Percentiles rank a stretch among this genome's conserved stretches.
phyloP scores from a whole-genome alignment of 2,113 vertebrate genomes.

The Eulacestoma nigropectus region DNA sequence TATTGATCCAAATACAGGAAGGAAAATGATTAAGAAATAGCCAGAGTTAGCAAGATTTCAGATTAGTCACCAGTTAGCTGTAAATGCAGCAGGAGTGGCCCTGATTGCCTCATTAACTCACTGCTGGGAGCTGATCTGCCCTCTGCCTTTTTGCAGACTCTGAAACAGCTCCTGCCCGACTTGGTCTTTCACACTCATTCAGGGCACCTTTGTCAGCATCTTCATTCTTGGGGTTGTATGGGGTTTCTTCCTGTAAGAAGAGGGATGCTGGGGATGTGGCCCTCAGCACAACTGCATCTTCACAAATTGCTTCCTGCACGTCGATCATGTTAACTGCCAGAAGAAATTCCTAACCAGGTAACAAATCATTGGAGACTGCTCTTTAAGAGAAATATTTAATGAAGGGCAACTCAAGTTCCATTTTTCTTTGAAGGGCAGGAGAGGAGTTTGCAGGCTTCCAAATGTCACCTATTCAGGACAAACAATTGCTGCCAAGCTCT shows the following conservation, averaged over 20 bases:
- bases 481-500: background rate
- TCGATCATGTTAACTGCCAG: background rate
- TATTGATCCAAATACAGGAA: background rate
- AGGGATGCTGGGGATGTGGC: background rate
- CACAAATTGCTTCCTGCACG: rapidly evolving
- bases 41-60: background rate
- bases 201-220: background rate
- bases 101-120: background rate
- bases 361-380: background rate
- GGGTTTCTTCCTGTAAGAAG: background rate
- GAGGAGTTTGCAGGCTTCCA: background rate
- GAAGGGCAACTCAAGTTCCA: background rate
- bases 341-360: background rate
- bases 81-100: background rate
- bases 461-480: background rate
- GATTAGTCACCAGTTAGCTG: background rate
- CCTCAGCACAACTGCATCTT: background rate
- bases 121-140: background rate
- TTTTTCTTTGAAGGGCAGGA: background rate
- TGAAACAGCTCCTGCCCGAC: background rate
- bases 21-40: background rate
- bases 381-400: background rate
- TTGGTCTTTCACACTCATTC: background rate
- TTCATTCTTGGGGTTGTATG: background rate
- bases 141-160: background rate